Percentiles rank a stretch among this genome's conserved stretches.
These are phyloP conservation scores for Drosophila sp. DNA, from an alignment of 1,140 invertebrate genomes.

Conservation along the genomic window DNA sequence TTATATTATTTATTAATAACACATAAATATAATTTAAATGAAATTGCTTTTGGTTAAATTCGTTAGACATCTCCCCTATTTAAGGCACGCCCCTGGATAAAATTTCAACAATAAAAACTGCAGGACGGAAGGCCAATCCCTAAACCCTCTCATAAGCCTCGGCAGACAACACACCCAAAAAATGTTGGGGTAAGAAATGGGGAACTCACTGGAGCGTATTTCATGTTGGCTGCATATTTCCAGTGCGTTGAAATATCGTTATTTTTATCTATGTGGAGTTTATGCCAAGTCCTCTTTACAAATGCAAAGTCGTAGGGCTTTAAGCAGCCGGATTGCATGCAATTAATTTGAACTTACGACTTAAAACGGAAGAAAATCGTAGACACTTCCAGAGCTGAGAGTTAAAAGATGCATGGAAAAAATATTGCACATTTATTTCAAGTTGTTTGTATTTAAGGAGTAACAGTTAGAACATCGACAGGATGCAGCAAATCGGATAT, in stretches of 20 bases:
- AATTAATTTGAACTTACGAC: constrained; percentile 73
- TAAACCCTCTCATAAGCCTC: neutral
- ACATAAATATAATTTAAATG: no score
- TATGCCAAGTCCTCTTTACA: constrained; percentile 37
- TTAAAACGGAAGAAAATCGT: neutral
- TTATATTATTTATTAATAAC: no score
- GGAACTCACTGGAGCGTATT: constrained; percentile 38
- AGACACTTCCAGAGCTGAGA: neutral
- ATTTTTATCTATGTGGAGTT: constrained; percentile 13
- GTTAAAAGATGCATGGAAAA: neutral
- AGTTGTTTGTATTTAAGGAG: neutral
- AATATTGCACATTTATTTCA: neutral
- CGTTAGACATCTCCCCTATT: neutral
- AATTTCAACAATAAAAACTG: constrained; percentile 7
- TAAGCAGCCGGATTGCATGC: constrained; percentile 61
- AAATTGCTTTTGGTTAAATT: no score
- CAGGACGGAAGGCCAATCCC: neutral
- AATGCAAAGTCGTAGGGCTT: constrained; percentile 60
- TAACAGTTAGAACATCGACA: neutral
- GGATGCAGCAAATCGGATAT: neutral
- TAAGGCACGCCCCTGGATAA: neutral
- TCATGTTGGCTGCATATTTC: constrained; percentile 59
- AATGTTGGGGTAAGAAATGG: neutral
- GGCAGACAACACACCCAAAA: neutral
- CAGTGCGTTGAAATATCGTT: constrained; percentile 29